Evolutionary conservation across 2,888 invertebrate species (phyloP), one percentile per base, ranked within the genome.

Genomic region (Drosophila siamana): DNA sequence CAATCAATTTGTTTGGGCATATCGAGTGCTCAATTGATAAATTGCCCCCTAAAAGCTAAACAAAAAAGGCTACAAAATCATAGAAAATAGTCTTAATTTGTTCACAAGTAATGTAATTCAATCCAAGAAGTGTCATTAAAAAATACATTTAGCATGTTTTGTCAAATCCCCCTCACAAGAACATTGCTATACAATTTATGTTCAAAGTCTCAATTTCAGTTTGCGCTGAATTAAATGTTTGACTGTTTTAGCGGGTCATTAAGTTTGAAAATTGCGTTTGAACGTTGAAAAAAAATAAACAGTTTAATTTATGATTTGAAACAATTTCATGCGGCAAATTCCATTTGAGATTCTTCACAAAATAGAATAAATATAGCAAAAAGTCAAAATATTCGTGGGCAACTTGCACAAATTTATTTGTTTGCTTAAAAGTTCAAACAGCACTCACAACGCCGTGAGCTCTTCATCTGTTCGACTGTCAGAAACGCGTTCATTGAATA

Each of bases 1-100:
- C 43, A 67, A 74, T 41, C 62, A 41, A 76, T 76, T 76, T 76
- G 65, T 57, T 74, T 65, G 72, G 72, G 77, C 60, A 60, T 60
- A 60, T 64, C 41, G 70, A 48, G 15, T 8, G 41, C 26, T 38
- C 30, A 54, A 55, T 63, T 47, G 54, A 51, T n/a, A n/a, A n/a
- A n/a, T n/a, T n/a, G n/a, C n/a, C n/a, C n/a, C n/a, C n/a, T n/a
- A n/a, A n/a, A n/a, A n/a, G n/a, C n/a, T n/a, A n/a, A n/a, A n/a
- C n/a, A n/a, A n/a, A n/a, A n/a, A n/a, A n/a, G n/a, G n/a, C n/a
- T n/a, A n/a, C n/a, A n/a, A n/a, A n/a, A n/a, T n/a, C n/a, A n/a
- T n/a, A n/a, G n/a, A n/a, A n/a, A n/a, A n/a, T n/a, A n/a, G n/a
- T n/a, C n/a, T n/a, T n/a, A n/a, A n/a, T n/a, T n/a, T n/a, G n/a